A percentile compares a stretch with the other conserved stretches of the same genome.
Evolutionary conservation across 1,140 invertebrate genomes (phyloP).

Genomic region (Brachionus koreanus): DNA sequence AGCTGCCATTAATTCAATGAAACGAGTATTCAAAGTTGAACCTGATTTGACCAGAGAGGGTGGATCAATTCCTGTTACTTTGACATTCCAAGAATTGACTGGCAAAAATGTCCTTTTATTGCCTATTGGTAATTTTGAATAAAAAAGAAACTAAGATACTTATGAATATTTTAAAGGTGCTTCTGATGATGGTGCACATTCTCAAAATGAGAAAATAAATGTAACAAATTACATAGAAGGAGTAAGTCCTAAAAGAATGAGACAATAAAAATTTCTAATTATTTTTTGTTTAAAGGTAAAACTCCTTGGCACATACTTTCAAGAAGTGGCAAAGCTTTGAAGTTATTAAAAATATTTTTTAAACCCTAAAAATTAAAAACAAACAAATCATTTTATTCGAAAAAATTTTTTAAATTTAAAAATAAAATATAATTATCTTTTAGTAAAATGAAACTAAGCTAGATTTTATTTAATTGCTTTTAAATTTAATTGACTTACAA

Average conservation of each 20-base stretch:
- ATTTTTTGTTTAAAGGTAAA: background rate
- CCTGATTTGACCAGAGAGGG: conserved; percentile 92
- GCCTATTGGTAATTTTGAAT: conserved; percentile 67
- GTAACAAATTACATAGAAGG: conserved; percentile 86
- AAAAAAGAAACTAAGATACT: background rate
- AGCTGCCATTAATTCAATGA: conserved; percentile 78
- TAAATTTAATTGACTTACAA: background rate
- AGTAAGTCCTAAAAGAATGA: conserved; percentile 59
- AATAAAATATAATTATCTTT: no score
- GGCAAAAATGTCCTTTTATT: conserved; percentile 86
- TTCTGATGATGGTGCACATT: conserved; percentile 92
- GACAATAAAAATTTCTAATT: background rate
- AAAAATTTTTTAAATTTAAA: no score
- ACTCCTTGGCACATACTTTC: conserved; percentile 31
- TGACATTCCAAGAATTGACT: conserved; percentile 72
- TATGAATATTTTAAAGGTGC: conserved; percentile 38
- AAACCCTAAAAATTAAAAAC: no score
- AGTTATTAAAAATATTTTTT: no score
- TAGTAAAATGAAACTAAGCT: no score
- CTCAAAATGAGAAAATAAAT: conserved; percentile 95
- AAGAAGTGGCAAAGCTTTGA: conserved; percentile 40
- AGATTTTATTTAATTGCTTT: no score
- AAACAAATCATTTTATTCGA: no score
- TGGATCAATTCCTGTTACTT: conserved; percentile 39
- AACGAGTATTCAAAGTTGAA: conserved; percentile 81